Evolutionary conservation across 2,888 invertebrate species (phyloP), one percentile per base, ranked within the genome.

Genomic region (Allophyes oxyacanthae): DNA sequence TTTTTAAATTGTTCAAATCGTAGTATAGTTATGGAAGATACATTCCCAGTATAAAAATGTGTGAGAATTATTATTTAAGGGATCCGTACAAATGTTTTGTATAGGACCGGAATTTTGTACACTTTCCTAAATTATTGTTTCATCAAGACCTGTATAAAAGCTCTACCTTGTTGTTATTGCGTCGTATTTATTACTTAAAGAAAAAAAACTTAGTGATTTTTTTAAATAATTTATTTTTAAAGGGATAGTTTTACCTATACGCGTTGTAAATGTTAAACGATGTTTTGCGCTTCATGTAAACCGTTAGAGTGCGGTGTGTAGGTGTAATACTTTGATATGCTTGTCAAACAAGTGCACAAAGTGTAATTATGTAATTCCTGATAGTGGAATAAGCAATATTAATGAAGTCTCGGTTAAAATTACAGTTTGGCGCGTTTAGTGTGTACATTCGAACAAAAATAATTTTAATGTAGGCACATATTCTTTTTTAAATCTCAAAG

Each of bases 261-360:
- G 76, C 55, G 64, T 66, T 72, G 71, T 79, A 75, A 73, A 71
- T 78, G 74, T 76, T 74, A 63, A 53, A 61, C 51, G 59, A 62
- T 63, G 53, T 72, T 64, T 75, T 60, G 69, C 69, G 75, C 69
- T 77, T 74, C 57, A 51, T 68, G 72, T 78, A 55, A 57, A 37
- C 72, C 75, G 75, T 65, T 40, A 0, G 69, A 64, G 53, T 67
- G 71, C 62, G 72, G 77, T 59, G 71, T 67, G 74, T 77, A 81
- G 82, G 74, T 77, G 65, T 80, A 79, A 83, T 78, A 86, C 88
- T 90, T 87, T 89, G 87, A 77, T 79, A 83, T 84, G 91, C 93
- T 93, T 92, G 93, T 93, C 82, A 91, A 83, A 93, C 93, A 91
- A 91, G 93, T 83, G 89, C 90, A 87, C 88, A 89, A 87, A 86